A percentile compares a stretch with the other conserved stretches of the same genome.
Conservation (phyloP, 92 coral and sea anemone species). For the Palythoa caribaeorum region DNA sequence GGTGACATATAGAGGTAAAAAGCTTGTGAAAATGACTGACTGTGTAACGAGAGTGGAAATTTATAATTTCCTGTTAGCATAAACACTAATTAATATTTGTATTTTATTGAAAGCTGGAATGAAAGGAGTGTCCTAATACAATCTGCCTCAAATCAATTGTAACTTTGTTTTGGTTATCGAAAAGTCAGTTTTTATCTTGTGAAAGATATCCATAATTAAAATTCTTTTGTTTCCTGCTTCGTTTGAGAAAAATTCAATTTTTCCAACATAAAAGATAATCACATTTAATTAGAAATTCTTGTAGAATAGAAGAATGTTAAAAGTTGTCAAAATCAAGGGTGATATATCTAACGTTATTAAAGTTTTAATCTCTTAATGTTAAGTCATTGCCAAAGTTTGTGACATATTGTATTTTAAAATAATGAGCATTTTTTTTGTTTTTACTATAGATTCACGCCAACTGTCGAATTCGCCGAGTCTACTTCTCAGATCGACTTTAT, state of each 20-base stretch:
- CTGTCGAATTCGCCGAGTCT: constrained; percentile 99
- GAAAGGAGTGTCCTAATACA: not conserved
- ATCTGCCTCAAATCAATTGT: not conserved
- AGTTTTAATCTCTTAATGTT: not conserved
- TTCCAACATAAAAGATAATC: not conserved
- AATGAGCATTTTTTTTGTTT: not conserved
- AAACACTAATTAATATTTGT: not conserved
- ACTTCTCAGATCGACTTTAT: constrained; percentile 98
- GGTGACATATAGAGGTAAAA: not conserved
- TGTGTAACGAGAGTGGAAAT: not conserved
- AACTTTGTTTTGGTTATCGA: not conserved
- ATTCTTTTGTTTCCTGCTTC: not conserved
- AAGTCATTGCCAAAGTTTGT: not conserved
- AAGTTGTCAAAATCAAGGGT: not conserved
- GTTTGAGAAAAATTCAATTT: not conserved
- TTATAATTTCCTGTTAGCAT: constrained; percentile 1
- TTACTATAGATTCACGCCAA: constrained; percentile 91
- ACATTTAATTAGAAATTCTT: not conserved
- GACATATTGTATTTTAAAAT: not conserved
- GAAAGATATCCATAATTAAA: not conserved
- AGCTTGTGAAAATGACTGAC: not conserved
- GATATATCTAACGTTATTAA: not conserved
- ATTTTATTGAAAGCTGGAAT: not conserved
- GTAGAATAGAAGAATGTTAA: not conserved
- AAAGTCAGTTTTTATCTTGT: not conserved